Evolutionary conservation across 2,113 vertebrate species (phyloP), one percentile per base, ranked within the genome.

Genomic region (Actinemys pallida): DNA sequence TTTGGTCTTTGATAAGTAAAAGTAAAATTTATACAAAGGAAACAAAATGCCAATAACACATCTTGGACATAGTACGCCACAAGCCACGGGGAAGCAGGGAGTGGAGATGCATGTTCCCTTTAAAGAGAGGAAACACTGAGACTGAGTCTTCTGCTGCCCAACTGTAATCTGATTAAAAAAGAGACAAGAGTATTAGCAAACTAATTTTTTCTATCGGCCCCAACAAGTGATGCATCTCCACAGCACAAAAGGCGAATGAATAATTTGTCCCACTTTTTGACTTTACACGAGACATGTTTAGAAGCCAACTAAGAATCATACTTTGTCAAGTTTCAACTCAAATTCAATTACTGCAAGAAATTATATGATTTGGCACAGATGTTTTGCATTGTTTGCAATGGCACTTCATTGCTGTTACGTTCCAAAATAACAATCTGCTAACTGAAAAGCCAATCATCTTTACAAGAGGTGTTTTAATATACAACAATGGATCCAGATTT

Each of bases 111-210:
- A 83, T 87, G 88, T 83, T 95, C 76, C 50, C 50, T 95, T 95
- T 86, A 72, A 83, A 95, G 92, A 93, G 62, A 91, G 91, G 35
- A 90, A 88, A 95, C 85, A 92, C 65, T 80, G 94, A 91, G 86
- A 92, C 57, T 69, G 93, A 91, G 86, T 92, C 93, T 93, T 91
- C 84, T 92, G 94, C 93, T 97, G 95, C 94, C 92, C 95, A 88
- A 81, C 22, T 93, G 83, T 85, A 84, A 92, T 93, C 83, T 92
- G 95, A 96, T 95, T 83, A 92, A 81, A 91, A 95, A 50, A 96
- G 53, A 82, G 92, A 93, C 81, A 90, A 47, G n/a, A 95, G 90
- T 83, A 94, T 86, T 93, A 47, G 90, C 87, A 93, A 85, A 95
- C 90, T 87, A 93, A 88, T 83, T 95, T 90, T 82, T 94, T 94